Percentiles rank a stretch among this genome's conserved stretches.
phyloP scores from a whole-genome alignment of 53 echinoderm and acorn worm species.

The Temnopleurus reevesii region DNA sequence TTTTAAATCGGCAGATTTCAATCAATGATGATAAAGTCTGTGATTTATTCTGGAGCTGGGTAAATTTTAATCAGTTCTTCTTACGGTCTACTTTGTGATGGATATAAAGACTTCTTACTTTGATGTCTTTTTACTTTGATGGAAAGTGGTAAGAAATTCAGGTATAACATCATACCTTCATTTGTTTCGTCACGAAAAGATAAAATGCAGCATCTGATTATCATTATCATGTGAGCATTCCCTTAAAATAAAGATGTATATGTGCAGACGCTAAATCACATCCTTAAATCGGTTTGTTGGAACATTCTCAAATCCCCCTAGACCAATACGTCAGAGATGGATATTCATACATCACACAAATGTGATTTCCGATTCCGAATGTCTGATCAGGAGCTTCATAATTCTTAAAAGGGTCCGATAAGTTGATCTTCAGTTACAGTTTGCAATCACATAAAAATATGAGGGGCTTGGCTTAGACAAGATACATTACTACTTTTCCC shows the following conservation, averaged over 20 bases:
- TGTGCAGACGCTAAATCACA: not conserved
- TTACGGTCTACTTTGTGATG: too few relatives aligned
- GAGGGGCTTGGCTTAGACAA: not conserved
- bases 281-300: not conserved
- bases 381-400: not conserved
- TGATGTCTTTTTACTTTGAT: too few relatives aligned
- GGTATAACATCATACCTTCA: too few relatives aligned
- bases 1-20: too few relatives aligned
- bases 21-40: too few relatives aligned
- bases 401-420: not conserved
- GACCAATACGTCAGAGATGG: not conserved
- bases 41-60: too few relatives aligned
- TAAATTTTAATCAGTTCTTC: too few relatives aligned
- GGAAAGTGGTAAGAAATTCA: too few relatives aligned
- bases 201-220: too few relatives aligned
- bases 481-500: not conserved
- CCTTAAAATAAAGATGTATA: not conserved
- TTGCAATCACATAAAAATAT: not conserved
- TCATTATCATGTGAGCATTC: too few relatives aligned
- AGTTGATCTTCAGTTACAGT: not conserved
- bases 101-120: too few relatives aligned
- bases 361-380: not conserved
- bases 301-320: not conserved
- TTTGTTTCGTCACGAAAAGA: too few relatives aligned
- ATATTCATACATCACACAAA: not conserved